Percentiles rank a stretch among this genome's conserved stretches.
Conservation (phyloP, 2,113 vertebrate species). For the Opisthocomus hoazin region DNA sequence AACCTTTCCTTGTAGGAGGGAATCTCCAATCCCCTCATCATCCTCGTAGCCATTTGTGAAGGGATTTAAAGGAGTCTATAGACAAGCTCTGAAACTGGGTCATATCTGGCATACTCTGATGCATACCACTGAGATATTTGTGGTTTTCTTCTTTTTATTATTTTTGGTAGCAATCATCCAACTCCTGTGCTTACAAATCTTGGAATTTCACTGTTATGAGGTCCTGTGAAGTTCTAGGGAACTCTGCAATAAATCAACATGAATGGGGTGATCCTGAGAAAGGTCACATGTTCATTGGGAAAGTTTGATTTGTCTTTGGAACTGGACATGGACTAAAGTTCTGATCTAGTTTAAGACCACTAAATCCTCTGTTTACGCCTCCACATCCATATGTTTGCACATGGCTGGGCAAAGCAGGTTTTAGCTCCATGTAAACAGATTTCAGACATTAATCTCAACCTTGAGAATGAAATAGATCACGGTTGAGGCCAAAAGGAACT, state of each 20-base stretch:
- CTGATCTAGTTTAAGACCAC: background rate
- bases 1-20: too few relatives aligned
- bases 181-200: background rate
- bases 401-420: background rate
- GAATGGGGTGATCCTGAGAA: background rate
- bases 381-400: background rate
- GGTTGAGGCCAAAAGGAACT: accelerated
- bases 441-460: background rate
- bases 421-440: too few relatives aligned
- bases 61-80: background rate
- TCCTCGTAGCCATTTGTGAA: too few relatives aligned
- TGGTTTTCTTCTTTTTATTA: background rate
- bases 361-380: background rate
- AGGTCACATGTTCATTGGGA: accelerated
- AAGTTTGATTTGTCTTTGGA: background rate
- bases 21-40: too few relatives aligned
- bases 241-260: accelerated
- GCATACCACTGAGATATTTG: background rate
- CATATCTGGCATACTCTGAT: background rate
- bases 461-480: background rate
- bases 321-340: accelerated
- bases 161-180: background rate
- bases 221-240: background rate
- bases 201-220: background rate
- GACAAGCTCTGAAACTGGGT: background rate